phyloP scores from a whole-genome alignment of 64 coral and sea anemone genomes.

The Montipora sp. region DNA sequence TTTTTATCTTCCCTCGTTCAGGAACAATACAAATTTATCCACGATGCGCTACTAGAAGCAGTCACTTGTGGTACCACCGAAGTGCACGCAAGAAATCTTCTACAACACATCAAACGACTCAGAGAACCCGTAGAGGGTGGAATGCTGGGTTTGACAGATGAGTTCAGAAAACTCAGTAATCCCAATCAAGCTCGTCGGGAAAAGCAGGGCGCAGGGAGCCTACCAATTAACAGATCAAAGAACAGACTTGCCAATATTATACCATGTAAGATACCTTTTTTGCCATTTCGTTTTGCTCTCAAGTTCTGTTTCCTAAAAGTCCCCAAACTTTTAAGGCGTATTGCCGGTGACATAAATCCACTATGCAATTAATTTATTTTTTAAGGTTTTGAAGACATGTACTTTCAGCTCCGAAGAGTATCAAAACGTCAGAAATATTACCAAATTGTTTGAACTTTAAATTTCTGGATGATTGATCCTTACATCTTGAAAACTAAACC shows the following conservation, averaged over 20 bases:
- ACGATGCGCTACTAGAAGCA: conserved; percentile 90
- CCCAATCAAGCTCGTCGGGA: conserved; percentile 73
- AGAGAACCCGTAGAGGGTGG: conserved; percentile 78
- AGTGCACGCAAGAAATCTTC: conserved; percentile 94
- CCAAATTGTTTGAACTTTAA: neutral
- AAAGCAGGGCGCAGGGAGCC: conserved; percentile 73
- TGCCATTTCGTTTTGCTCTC: neutral
- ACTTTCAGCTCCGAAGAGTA: no score
- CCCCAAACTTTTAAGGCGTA: no score
- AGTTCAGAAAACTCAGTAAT: conserved; percentile 89
- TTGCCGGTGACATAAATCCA: no score
- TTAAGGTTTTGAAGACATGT: no score
- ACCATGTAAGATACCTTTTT: conserved; percentile 78
- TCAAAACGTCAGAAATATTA: no score
- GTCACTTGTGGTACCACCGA: conserved; percentile 92
- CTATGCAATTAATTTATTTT: no score
- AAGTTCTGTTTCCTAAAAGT: no score
- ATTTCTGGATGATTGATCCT: neutral
- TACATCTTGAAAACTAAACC: neutral
- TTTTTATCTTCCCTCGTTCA: neutral
- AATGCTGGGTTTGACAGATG: conserved; percentile 77
- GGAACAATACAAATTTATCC: conserved; percentile 97
- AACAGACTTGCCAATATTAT: conserved; percentile 95
- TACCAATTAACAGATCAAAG: conserved; percentile 85
- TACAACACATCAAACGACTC: conserved; percentile 94